Evolutionary conservation across 1,140 invertebrate genomes (phyloP), one percentile per base, ranked within the genome.

Genomic region (Drosophila equinoxialis): DNA sequence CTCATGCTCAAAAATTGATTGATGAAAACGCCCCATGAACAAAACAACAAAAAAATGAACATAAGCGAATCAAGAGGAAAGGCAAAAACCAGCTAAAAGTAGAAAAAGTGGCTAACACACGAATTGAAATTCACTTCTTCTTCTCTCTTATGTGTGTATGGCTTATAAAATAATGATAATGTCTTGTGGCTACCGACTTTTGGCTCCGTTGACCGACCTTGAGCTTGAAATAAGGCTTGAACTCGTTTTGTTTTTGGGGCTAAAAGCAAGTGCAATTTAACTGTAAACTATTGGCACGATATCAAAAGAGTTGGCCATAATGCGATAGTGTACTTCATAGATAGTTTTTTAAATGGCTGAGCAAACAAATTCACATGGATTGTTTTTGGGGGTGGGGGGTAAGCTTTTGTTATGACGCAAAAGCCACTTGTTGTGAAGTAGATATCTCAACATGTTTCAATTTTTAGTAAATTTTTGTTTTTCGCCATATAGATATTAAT

Each of bases 91-190:
- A 64, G 45, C 17, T 20, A 23, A 51, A 51, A 51, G 35, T 5
- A 51, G 45, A 51, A 23, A 51, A 10, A 20, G 8, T 10, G 20
- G 17, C 17, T 10, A 51, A 51, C 17, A 14, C n/a, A 10, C 45
- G 17, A 68, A 48, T 75, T 51, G 63, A 79, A 79, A 77, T 83
- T 79, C 73, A 66, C 76, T 39, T 77, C 66, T 68, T 67, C 64
- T 64, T 30, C 30, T 30, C 30, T 65, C 20, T 23, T 23, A 23
- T 23, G 20, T 23, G 20, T 68, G 71, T 72, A 51, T 72, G 62
- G 77, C 80, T 85, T 85, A 77, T 80, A 80, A 77, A 83, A 82
- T 80, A 83, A 83, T 77, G 70, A 81, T 89, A 68, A 89, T 89
- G 84, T 89, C 77, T 80, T 76, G 45, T 30, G 58, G 83, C 83